Evolutionary conservation across 2,888 invertebrate species (phyloP), one percentile per base, ranked within the genome.

Genomic region (Ramazzottius varieornatus): DNA sequence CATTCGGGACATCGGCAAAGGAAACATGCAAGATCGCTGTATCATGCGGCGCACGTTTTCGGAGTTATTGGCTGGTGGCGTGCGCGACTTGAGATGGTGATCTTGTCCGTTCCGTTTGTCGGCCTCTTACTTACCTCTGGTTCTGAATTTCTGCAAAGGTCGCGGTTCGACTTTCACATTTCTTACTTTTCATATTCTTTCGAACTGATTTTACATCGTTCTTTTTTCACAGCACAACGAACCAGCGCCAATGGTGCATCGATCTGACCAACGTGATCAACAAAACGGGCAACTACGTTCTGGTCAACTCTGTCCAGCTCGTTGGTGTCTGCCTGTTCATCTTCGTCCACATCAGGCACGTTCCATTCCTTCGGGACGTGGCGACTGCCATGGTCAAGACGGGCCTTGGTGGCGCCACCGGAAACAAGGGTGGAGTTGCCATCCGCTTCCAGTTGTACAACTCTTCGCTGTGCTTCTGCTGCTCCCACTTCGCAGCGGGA

Each of bases 401-500:
- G 1, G 98, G 98, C 1, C 79, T 98, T 69, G 94, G 94, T 33
- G 96, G 98, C 54, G 86, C 96, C n/a, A 88, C 96, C 20, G 87
- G 88, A 2, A 98, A 98, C 75, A 98, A 98, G 79, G 96, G 96
- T 1, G 93, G 87, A 24, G 88, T 88, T 63, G 91, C 88, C 4
- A 89, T 96, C 71, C 82, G 94, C 66, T 84, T 94, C 75, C 86
- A 90, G 0, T 80, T 92, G 65, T 85, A 92, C 75, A 88, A 89
- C 64, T 89, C 93, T 1, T 93, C 94, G 0, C 78, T 99, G 70
- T 94, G 93, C 75, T 99, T 99, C 78, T 88, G 98, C 2, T 96
- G 96, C 76, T 91, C 94, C 34, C 98, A 98, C 79, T 93, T 99
- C 78, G 94, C 98, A 67, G 98, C 98, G 65, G 98, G 98, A 0